Percentiles rank a stretch among this genome's conserved stretches.
These are phyloP conservation scores for Trachelus iudaicus DNA, from an alignment of 2,888 invertebrate species.

Conservation along the genomic window DNA sequence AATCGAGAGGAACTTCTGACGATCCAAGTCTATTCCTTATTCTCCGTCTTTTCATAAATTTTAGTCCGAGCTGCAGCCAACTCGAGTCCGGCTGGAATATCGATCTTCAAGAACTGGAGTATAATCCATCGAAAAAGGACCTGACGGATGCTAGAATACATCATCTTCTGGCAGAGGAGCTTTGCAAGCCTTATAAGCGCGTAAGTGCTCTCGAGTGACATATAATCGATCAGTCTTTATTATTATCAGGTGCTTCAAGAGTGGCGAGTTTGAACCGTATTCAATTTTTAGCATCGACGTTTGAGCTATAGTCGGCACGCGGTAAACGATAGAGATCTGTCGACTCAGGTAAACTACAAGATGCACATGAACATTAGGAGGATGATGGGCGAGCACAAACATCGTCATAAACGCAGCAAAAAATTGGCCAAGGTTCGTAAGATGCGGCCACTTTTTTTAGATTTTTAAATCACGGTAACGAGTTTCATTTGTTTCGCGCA, in stretches of 20 bases:
- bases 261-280: conserved; percentile 5
- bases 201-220: conserved; percentile 68
- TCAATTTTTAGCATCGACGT: conserved; percentile 79
- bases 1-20: conserved; percentile 55
- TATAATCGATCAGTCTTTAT: background rate
- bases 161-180: conserved; percentile 89
- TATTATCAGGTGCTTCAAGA: conserved; percentile 6
- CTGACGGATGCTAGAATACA: conserved; percentile 94
- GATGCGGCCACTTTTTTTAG: background rate
- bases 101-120: conserved; percentile 93
- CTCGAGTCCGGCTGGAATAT: conserved; percentile 90
- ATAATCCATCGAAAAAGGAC: conserved; percentile 92
- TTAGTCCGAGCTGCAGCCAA: conserved; percentile 85
- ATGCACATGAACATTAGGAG: conserved; percentile 91
- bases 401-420: conserved; percentile 85
- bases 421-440: conserved; percentile 78
- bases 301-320: conserved; percentile 92
- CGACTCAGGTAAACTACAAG: conserved; percentile 87
- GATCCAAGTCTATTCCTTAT: conserved; percentile 66
- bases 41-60: conserved; percentile 30
- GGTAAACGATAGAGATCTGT: conserved; percentile 87
- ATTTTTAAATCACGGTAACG: background rate
- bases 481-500: conserved; percentile 57
- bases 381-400: conserved; percentile 86
- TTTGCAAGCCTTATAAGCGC: conserved; percentile 87